Percentiles rank a stretch among this genome's conserved stretches.
Conservation (phyloP, 2,113 vertebrate genomes). For the Circaetus cinerascens region DNA sequence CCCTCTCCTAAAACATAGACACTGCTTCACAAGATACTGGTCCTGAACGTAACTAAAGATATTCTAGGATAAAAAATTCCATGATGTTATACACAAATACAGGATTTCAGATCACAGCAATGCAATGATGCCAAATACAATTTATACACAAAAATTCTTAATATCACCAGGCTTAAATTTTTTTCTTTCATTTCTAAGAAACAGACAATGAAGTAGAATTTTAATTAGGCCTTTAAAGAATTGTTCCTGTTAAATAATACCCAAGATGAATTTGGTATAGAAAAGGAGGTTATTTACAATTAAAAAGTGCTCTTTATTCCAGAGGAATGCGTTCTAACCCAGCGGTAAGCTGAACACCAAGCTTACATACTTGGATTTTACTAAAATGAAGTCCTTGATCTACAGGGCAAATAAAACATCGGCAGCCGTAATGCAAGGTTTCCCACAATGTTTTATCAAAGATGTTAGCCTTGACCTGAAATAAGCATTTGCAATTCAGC, state of each 20-base stretch:
- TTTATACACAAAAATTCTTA: background rate
- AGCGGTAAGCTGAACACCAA: background rate
- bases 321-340: background rate
- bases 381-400: background rate
- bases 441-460: slow-evolving; percentile 19
- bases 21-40: background rate
- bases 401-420: slow-evolving; percentile 1
- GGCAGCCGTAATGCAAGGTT: background rate
- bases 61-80: background rate
- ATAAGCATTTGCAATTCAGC: slow-evolving; percentile 23
- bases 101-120: background rate
- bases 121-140: background rate
- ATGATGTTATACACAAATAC: background rate
- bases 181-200: background rate
- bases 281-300: background rate
- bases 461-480: slow-evolving; percentile 13
- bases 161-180: background rate
- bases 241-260: background rate
- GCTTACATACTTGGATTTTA: background rate
- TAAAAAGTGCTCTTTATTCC: background rate
- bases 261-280: background rate
- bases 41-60: background rate
- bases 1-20: background rate
- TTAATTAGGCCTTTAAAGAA: background rate
- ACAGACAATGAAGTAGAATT: background rate